Evolutionary conservation across 2,797 vertebrate genomes (phyloP).

Genomic region (Balearica regulorum): DNA sequence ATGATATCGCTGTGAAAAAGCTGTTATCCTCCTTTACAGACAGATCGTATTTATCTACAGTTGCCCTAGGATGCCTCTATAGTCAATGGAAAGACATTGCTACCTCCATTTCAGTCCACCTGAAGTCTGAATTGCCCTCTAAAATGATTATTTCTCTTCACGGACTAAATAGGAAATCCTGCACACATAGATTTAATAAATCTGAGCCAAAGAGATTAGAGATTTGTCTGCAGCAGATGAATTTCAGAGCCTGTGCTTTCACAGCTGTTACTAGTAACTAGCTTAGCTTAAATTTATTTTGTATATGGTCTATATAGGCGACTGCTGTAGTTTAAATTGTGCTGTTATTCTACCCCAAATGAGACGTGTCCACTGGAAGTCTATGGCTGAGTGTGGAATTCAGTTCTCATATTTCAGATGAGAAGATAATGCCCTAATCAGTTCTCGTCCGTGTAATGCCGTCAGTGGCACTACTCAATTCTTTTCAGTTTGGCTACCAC

Average conservation of each 20-base stretch:
- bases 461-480: constrained; percentile 4
- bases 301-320: not conserved
- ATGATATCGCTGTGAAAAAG: constrained; percentile 13
- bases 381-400: not conserved
- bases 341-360: not conserved
- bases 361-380: not conserved
- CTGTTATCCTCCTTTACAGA: not conserved
- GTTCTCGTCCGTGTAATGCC: not conserved
- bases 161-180: constrained; percentile 47
- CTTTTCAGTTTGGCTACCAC: constrained; percentile 8
- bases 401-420: not conserved
- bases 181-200: constrained; percentile 58
- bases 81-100: not conserved
- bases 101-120: constrained; percentile 21
- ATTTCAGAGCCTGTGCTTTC: constrained; percentile 42
- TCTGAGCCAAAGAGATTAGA: constrained; percentile 64
- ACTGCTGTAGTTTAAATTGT: not conserved
- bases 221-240: constrained; percentile 61
- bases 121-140: constrained; percentile 42
- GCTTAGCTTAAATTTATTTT: constrained; percentile 44
- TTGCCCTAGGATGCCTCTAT: not conserved
- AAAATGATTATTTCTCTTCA: constrained; percentile 51
- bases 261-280: constrained; percentile 58
- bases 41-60: not conserved
- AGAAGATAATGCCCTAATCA: constrained; percentile 21